A percentile compares a stretch with the other conserved stretches of the same genome.
These are phyloP conservation scores for Spodoptera littoralis DNA, from an alignment of 2,888 invertebrate species.

Conservation along the genomic window DNA sequence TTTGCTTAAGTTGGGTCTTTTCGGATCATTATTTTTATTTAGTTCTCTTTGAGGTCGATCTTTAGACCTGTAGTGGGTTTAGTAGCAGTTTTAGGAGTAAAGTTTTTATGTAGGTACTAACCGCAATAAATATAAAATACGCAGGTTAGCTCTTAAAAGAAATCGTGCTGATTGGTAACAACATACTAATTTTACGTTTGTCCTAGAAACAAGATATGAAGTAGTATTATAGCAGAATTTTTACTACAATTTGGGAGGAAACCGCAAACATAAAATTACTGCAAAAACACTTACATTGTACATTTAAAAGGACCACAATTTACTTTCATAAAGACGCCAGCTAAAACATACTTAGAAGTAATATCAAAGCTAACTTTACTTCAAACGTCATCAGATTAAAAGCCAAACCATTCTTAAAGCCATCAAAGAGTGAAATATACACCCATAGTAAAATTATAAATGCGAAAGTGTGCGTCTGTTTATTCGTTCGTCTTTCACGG, in stretches of 20 bases:
- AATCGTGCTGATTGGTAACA: background rate
- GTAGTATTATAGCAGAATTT: background rate
- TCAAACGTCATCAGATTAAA: conserved; percentile 26
- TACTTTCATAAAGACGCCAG: background rate
- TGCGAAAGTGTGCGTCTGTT: too few relatives aligned
- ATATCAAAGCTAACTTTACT: conserved; percentile 24
- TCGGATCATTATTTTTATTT: conserved; percentile 77
- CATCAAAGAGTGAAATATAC: conserved; percentile 38
- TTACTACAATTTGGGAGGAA: too few relatives aligned
- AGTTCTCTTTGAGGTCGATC: conserved; percentile 57
- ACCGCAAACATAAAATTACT: too few relatives aligned
- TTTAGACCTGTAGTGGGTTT: conserved; percentile 39
- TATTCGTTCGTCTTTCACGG: too few relatives aligned
- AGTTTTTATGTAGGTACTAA: conserved; percentile 35
- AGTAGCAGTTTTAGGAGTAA: conserved; percentile 19
- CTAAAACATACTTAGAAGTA: background rate
- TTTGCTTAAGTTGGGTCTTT: conserved; percentile 78
- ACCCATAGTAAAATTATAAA: background rate
- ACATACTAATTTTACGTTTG: conserved; percentile 1
- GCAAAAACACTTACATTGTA: too few relatives aligned
- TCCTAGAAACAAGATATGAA: background rate
- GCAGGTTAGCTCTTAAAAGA: background rate
- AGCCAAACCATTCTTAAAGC: conserved; percentile 23
- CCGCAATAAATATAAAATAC: background rate
- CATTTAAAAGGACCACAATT: too few relatives aligned